Evolutionary conservation across 2,888 invertebrate species (phyloP).

Genomic region (Rhorus exstirpatorius): DNA sequence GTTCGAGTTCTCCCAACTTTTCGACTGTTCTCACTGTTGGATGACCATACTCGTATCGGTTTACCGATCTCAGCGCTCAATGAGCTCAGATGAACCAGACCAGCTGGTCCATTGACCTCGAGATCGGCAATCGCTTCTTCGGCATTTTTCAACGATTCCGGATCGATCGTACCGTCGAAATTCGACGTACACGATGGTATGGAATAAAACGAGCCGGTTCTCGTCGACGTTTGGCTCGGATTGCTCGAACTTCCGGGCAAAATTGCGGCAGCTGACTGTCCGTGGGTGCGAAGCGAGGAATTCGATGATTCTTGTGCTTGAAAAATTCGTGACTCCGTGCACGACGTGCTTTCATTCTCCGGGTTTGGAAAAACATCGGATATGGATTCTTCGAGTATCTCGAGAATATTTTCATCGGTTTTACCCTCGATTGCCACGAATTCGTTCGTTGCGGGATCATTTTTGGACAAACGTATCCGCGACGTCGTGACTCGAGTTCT

Average conservation of each 20-base stretch:
- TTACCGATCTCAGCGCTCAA: constrained; percentile 67
- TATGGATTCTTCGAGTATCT: constrained; percentile 37
- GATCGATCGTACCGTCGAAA: constrained; percentile 41
- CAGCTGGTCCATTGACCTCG: constrained; percentile 73
- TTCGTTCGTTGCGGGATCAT: constrained; percentile 1
- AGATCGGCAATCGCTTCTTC: constrained; percentile 69
- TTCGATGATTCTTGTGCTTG: neutral
- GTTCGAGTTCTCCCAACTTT: constrained; percentile 56
- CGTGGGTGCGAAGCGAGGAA: neutral
- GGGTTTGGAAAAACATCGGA: constrained; percentile 13
- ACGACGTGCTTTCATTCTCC: neutral
- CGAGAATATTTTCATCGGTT: constrained; percentile 11
- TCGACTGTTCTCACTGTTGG: constrained; percentile 27
- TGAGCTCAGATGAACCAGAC: constrained; percentile 71
- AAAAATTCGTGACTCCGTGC: neutral
- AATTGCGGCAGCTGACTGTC: neutral
- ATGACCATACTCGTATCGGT: constrained; percentile 71
- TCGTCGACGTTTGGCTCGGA: neutral
- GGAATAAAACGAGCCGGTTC: constrained; percentile 38
- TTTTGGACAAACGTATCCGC: neutral
- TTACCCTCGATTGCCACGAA: constrained; percentile 35
- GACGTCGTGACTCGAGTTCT: constrained; percentile 40
- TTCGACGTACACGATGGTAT: constrained; percentile 63
- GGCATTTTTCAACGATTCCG: constrained; percentile 40
- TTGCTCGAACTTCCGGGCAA: neutral